Evolutionary conservation across 1,140 invertebrate species (phyloP).

Genomic region (Calosoma granatense): DNA sequence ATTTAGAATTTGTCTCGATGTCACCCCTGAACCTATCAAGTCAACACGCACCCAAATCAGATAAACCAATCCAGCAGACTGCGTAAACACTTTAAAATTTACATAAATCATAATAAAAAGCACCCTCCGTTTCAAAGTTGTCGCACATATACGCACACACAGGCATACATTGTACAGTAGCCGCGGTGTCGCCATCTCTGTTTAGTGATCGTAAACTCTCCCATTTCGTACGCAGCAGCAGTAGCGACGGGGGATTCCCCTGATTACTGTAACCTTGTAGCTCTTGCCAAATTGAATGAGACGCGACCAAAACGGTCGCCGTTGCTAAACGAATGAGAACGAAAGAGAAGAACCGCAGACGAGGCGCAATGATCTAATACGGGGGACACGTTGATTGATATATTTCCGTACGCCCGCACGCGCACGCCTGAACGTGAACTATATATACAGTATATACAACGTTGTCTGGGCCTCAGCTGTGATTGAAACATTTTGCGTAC

Average conservation of each 20-base stretch:
- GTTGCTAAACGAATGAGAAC: background rate
- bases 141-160: background rate
- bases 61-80: background rate
- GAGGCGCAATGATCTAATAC: background rate
- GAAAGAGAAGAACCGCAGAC: background rate
- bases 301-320: background rate
- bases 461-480: background rate
- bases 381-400: background rate
- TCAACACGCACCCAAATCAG: background rate
- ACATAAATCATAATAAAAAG: conserved; percentile 7
- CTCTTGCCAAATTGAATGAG: background rate
- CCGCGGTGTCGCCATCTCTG: too few species aligned
- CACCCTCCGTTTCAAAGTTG: background rate
- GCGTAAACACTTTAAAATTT: conserved; percentile 5
- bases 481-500: background rate
- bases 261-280: background rate
- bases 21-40: too few species aligned
- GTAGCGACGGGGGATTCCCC: background rate
- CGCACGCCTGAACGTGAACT: background rate
- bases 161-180: background rate
- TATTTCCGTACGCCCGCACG: background rate
- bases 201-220: too few species aligned
- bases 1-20: too few species aligned
- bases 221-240: too few species aligned
- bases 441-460: background rate